Percentiles rank a stretch among this genome's conserved stretches.
phyloP scores from a whole-genome alignment of 2,888 invertebrate species.

The Fragum sueziense region DNA sequence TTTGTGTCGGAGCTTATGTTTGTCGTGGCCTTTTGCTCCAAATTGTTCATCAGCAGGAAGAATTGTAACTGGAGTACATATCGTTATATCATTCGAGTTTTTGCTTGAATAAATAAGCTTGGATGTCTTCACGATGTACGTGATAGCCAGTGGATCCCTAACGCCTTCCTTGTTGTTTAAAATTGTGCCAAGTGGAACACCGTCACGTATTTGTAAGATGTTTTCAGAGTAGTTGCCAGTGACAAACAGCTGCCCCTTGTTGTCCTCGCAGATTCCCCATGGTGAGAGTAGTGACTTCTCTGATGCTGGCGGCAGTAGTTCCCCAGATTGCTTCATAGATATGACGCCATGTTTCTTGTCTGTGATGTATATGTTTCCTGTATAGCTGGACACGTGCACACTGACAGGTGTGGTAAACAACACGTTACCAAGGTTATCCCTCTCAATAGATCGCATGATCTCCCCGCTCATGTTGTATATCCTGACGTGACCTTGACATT shows the following conservation, averaged over 20 bases:
- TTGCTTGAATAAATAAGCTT: conserved; percentile 37
- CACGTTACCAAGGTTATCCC: conserved; percentile 33
- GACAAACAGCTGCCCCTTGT: conserved; percentile 44
- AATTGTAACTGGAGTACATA: conserved; percentile 35
- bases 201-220: conserved; percentile 37
- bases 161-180: conserved; percentile 38
- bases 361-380: conserved; percentile 44
- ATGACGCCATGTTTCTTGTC: conserved; percentile 43
- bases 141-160: conserved; percentile 27
- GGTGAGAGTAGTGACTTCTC: conserved; percentile 39
- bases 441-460: conserved; percentile 41
- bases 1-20: neutral
- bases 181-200: conserved; percentile 27
- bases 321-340: conserved; percentile 36
- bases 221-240: conserved; percentile 42
- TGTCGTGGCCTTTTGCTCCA: conserved; percentile 1
- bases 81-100: conserved; percentile 37
- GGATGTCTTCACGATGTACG: conserved; percentile 14
- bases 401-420: conserved; percentile 40
- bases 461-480: conserved; percentile 41
- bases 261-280: conserved; percentile 43
- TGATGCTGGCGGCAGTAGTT: conserved; percentile 27
- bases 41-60: neutral
- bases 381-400: conserved; percentile 35
- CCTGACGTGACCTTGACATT: conserved; percentile 42